Base-by-base conservation (phyloP, 2,113 vertebrate species). In the Lophius piscatorius region DNA sequence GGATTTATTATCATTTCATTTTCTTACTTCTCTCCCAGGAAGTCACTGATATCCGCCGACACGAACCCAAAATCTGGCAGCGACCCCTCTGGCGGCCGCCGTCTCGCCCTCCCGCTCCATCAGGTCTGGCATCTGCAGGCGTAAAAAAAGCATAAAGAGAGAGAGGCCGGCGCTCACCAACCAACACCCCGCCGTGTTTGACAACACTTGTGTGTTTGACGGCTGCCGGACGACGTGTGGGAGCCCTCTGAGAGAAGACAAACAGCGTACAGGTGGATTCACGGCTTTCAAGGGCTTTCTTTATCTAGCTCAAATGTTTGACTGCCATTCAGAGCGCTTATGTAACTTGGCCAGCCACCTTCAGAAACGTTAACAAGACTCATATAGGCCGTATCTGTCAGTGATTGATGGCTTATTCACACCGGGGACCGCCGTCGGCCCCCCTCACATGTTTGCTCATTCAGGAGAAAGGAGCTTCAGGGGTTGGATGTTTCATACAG, bases 211-310 rank as follows among this genome's bases (percentile, higher is more conserved):
- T 84, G 35, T 68, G 28, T 76, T 55, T 68, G 65, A 55, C 21
- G 38, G 17, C 46, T 63, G 64, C 61, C 36, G 14, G 56, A 52
- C 64, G 64, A 58, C 10, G 67, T 86, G 83, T 87, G 87, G 81
- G 87, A 90, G 87, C 38, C 78, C 61, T 14, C 36, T 63, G 84
- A 81, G 79, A 80, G 61, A 86, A 87, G 65, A 59, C 85, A 90
- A 92, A 92, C 89, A 91, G 44, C 41, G 33, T 70, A 83, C 92
- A 93, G 91, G 88, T 93, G 92, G 73, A 87, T 88, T 90, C 80
- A 83, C 62, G 70, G 67, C 78, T 72, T 78, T 87, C 85, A 85
- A 89, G 88, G 63, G 78, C 77, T 80, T n/a, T 77, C 63, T 83
- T 90, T 91, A 91, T 91, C 89, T 88, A 52, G 40, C 48, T 40